Conservation (phyloP, 2,888 invertebrate genomes). For the Amphipoea lucens region DNA sequence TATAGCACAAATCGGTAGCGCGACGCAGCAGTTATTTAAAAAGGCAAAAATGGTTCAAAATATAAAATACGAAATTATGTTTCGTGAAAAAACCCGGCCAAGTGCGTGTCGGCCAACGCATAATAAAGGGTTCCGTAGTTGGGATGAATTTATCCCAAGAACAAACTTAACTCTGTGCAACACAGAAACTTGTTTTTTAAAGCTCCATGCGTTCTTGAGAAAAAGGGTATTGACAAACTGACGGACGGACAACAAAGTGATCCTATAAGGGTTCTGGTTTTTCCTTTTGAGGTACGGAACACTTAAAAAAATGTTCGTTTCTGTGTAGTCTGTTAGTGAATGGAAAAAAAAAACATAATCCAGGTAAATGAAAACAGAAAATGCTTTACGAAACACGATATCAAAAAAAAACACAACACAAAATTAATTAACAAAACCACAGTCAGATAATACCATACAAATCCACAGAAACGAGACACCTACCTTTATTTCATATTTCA, state of each 20-base stretch:
- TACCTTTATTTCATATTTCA: conserved; percentile 18
- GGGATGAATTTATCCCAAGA: too few relatives aligned
- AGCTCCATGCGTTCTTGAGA: too few relatives aligned
- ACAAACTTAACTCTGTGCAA: too few relatives aligned
- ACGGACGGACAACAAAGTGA: neutral
- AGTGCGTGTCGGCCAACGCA: neutral
- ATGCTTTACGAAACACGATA: neutral
- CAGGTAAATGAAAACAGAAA: neutral
- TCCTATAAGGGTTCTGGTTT: neutral
- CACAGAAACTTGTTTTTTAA: too few relatives aligned
- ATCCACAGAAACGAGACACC: conserved; percentile 36
- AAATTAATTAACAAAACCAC: conserved; percentile 32
- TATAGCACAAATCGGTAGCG: neutral
- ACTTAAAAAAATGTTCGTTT: neutral
- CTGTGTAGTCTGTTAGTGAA: neutral
- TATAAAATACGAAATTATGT: too few relatives aligned
- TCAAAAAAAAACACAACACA: neutral
- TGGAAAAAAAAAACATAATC: neutral
- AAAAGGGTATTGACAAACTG: too few relatives aligned
- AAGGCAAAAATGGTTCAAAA: neutral
- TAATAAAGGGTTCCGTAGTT: neutral
- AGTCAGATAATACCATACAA: conserved; percentile 21
- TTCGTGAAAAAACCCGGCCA: neutral
- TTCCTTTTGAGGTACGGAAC: neutral
- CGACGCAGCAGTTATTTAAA: neutral